Conservation (phyloP, 2,888 invertebrate species). For the Mimachlamys varia region DNA sequence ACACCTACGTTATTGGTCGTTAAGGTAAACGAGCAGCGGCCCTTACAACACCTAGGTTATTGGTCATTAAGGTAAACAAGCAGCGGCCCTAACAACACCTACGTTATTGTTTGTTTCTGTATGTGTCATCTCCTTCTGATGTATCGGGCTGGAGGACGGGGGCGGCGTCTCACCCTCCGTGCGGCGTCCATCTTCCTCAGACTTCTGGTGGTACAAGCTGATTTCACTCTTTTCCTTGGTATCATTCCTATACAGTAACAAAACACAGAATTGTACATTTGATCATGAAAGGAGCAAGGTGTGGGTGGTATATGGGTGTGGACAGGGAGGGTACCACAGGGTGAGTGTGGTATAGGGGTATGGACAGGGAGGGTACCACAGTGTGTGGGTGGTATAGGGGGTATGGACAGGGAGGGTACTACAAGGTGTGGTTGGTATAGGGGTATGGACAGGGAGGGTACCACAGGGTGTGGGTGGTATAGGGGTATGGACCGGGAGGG, state of each 20-base stretch:
- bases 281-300: neutral
- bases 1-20: too few relatives aligned
- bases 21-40: too few relatives aligned
- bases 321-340: neutral
- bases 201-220: constrained; percentile 56
- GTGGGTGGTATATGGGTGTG: neutral
- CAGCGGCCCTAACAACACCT: neutral
- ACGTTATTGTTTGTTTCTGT: constrained; percentile 58
- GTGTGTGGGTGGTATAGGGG: neutral
- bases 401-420: too few relatives aligned
- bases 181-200: constrained; percentile 61
- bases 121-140: constrained; percentile 44
- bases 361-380: too few relatives aligned
- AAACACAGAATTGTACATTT: neutral
- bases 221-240: constrained; percentile 38
- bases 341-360: neutral
- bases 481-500: neutral
- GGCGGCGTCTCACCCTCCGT: constrained; percentile 74
- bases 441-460: neutral
- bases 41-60: neutral
- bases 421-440: neutral
- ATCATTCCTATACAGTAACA: constrained; percentile 41
- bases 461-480: neutral
- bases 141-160: constrained; percentile 69
- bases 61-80: too few relatives aligned